These are phyloP conservation scores for Pristionchus entomophagus DNA, from an alignment of 2,888 invertebrate species.

Conservation along the genomic window DNA sequence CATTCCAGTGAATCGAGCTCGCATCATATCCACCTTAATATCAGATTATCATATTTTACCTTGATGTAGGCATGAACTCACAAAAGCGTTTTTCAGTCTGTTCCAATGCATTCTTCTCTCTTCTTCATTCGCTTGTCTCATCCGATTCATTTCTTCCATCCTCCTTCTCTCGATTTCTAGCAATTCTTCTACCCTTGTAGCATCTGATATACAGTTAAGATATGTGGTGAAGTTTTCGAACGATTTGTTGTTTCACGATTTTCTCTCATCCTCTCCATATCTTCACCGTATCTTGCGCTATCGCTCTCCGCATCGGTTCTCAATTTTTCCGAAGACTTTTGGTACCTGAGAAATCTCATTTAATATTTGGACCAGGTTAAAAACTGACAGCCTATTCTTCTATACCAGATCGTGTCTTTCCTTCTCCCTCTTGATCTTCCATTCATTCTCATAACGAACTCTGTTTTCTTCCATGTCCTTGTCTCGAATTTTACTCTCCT, in stretches of 20 bases:
- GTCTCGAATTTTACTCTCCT: background rate
- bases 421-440: background rate
- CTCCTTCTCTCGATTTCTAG: background rate
- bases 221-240: no score
- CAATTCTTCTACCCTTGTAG: background rate
- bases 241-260: background rate
- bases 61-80: background rate
- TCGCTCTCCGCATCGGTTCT: background rate
- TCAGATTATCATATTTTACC: background rate
- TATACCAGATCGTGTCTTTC: background rate
- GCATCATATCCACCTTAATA: background rate
- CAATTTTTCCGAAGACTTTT: background rate
- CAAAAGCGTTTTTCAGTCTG: background rate
- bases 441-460: background rate
- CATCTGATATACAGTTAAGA: no score
- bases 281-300: background rate
- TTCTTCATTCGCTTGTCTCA: background rate
- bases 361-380: background rate
- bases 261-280: background rate
- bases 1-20: background rate
- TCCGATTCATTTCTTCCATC: background rate
- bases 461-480: background rate
- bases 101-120: background rate
- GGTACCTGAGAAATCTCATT: background rate
- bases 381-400: background rate